Evolutionary conservation across 2,113 vertebrate species (phyloP).

Genomic region (Cyphomyrus plagiostoma): DNA sequence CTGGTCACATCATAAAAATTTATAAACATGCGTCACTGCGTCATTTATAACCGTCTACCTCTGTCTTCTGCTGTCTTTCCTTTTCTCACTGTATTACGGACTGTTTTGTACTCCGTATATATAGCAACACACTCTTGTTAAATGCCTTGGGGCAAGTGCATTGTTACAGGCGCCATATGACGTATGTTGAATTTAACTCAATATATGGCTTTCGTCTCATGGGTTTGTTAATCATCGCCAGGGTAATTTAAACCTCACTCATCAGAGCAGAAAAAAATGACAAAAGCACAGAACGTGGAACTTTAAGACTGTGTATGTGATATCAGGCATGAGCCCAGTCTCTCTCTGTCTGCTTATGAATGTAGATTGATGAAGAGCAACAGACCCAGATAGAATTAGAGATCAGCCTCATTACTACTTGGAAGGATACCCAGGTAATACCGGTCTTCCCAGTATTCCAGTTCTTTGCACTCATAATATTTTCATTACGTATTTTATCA

Average conservation of each 20-base stretch:
- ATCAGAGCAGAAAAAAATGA: not conserved
- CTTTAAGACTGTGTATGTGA: not conserved
- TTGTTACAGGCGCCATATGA: not conserved
- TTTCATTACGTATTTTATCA: not conserved
- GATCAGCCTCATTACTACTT: constrained; percentile 91
- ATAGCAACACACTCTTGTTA: not conserved
- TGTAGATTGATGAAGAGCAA: constrained; percentile 89
- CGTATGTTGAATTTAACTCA: not conserved
- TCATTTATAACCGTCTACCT: not conserved
- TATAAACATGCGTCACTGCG: not conserved
- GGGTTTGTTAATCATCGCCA: not conserved
- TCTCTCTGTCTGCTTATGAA: constrained; percentile 13
- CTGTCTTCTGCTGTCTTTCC: not conserved
- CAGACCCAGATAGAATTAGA: constrained; percentile 94
- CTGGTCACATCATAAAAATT: not conserved
- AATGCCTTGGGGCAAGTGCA: not conserved
- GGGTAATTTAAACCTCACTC: not conserved
- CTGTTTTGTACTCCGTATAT: not conserved
- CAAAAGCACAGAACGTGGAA: not conserved
- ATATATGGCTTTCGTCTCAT: not conserved
- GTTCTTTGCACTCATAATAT: not conserved
- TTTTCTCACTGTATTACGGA: not conserved
- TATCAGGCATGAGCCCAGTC: not conserved
- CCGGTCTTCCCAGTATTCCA: not conserved
- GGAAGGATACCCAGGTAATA: constrained; percentile 91